Evolutionary conservation across 2,797 vertebrate species (phyloP).

Genomic region (Falco peregrinus): DNA sequence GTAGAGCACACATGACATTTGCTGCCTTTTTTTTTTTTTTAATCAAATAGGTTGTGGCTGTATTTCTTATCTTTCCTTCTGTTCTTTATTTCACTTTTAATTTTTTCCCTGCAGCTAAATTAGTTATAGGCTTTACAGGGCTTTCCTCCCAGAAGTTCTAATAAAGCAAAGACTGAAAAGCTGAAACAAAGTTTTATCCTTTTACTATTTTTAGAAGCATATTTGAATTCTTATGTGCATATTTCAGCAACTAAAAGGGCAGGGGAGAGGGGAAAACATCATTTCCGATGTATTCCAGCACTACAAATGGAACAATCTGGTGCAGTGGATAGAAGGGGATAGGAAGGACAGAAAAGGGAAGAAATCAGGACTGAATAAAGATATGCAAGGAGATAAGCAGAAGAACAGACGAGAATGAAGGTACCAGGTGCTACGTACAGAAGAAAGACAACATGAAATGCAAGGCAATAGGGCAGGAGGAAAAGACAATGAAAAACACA

Average conservation of each 20-base stretch:
- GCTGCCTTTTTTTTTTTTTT: background rate
- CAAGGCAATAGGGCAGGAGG: background rate
- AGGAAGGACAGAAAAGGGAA: background rate
- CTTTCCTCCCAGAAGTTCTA: background rate
- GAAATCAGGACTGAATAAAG: background rate
- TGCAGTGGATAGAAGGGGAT: background rate
- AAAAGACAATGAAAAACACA: background rate
- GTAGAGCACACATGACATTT: background rate
- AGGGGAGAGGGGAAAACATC: background rate
- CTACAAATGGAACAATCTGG: background rate
- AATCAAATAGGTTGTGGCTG: background rate
- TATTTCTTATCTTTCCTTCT: background rate
- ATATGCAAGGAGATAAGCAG: background rate
- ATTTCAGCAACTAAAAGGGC: conserved; percentile 35
- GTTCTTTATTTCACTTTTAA: background rate
- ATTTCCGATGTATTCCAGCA: background rate
- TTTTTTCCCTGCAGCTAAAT: background rate
- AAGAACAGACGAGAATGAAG: background rate
- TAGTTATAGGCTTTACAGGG: background rate
- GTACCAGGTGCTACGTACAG: background rate
- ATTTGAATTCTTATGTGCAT: conserved; percentile 35
- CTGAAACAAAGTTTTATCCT: conserved; percentile 17
- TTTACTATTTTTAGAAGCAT: conserved; percentile 22
- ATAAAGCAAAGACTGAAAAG: conserved; percentile 5
- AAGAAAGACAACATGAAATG: background rate